A percentile compares a stretch with the other conserved stretches of the same genome.
phyloP scores from a whole-genome alignment of 2,888 invertebrate genomes.

The Thysanoteuthis rhombus region DNA sequence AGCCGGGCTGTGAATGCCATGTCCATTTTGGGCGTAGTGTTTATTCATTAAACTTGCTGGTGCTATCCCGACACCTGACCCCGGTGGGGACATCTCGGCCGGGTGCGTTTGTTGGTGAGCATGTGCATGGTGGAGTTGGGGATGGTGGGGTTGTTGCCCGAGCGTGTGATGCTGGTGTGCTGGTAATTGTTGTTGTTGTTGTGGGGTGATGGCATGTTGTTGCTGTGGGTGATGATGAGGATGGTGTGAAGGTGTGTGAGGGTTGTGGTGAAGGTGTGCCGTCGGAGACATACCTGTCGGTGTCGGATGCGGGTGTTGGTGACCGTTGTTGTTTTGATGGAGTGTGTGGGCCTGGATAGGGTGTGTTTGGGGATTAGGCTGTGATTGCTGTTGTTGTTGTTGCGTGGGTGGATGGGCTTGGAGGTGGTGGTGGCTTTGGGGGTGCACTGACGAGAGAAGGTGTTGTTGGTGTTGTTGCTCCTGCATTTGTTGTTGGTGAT shows the following conservation, averaged over 20 bases:
- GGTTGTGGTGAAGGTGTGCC: conserved; percentile 20
- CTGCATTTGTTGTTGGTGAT: neutral
- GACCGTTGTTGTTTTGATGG: conserved; percentile 16
- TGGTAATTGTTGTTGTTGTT: neutral
- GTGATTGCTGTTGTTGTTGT: conserved; percentile 19
- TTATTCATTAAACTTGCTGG: neutral
- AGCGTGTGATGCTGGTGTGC: conserved; percentile 13
- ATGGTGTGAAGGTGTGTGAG: neutral
- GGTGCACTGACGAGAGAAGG: neutral
- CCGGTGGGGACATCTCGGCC: neutral
- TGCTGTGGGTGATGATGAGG: conserved; percentile 14
- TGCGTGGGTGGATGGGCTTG: neutral
- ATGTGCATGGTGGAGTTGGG: neutral
- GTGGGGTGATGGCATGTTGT: neutral
- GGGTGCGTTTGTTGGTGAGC: neutral
- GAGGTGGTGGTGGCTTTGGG: conserved; percentile 1
- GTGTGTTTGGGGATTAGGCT: neutral
- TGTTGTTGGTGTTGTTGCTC: neutral
- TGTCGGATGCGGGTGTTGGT: neutral
- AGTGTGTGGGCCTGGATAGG: neutral
- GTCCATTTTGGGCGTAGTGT: conserved; percentile 28
- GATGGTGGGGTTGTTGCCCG: neutral
- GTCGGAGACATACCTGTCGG: neutral
- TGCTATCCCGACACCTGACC: neutral
- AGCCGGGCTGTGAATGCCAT: neutral